These are phyloP conservation scores for Scotopteryx bipunctaria DNA, from an alignment of 2,888 invertebrate species.

Conservation along the genomic window DNA sequence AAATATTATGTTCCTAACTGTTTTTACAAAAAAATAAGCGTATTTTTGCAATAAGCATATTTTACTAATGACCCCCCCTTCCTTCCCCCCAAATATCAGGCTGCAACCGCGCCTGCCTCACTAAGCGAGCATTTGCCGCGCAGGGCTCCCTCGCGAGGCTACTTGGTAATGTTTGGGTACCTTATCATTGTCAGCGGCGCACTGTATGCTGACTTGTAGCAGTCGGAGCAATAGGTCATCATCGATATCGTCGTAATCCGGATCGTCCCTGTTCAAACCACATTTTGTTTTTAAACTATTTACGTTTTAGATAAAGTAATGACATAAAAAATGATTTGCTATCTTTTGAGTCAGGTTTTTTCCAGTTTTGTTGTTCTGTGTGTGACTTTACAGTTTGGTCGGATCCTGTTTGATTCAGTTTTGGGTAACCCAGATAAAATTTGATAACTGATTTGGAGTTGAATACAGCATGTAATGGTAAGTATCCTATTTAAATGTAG, in stretches of 20 bases:
- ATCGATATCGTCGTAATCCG: constrained; percentile 86
- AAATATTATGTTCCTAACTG: no score
- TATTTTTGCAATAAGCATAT: no score
- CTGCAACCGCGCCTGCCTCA: no score
- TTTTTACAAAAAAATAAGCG: no score
- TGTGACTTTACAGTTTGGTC: no score
- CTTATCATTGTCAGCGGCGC: constrained; percentile 90
- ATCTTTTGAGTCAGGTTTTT: not conserved
- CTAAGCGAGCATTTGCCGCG: no score
- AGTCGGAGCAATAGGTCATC: constrained; percentile 87
- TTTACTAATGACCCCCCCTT: no score
- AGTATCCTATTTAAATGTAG: no score
- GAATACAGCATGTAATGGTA: not conserved
- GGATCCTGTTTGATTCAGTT: no score
- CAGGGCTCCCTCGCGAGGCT: no score
- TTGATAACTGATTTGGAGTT: not conserved
- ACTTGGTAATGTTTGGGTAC: constrained; percentile 73
- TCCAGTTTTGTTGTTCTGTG: no score
- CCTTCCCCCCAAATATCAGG: no score
- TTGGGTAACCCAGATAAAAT: not conserved
- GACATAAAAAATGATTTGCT: not conserved
- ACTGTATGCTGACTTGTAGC: constrained; percentile 85
- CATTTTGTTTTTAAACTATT: not conserved
- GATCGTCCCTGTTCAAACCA: constrained; percentile 69
- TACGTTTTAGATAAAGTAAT: not conserved